phyloP scores from a whole-genome alignment of 2,113 vertebrate genomes.

The Nothoprocta pentlandii region DNA sequence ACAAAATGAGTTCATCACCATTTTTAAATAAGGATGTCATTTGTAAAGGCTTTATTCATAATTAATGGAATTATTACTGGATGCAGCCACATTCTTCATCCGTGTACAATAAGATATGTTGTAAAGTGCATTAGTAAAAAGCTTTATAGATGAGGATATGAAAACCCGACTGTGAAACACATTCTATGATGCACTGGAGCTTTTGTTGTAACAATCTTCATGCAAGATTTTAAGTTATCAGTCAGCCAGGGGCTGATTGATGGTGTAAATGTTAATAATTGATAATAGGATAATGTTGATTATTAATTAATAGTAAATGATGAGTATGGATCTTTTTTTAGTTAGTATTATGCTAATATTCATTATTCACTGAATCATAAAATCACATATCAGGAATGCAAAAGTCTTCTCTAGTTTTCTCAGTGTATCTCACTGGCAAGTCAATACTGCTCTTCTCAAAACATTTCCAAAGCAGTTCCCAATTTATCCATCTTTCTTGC shows the following conservation, averaged over 20 bases:
- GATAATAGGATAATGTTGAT: conserved; percentile 41
- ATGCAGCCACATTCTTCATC: conserved; percentile 54
- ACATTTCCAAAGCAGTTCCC: background rate
- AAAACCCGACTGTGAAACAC: background rate
- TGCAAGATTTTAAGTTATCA: conserved; percentile 46
- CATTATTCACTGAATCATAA: conserved; percentile 71
- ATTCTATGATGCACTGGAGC: background rate
- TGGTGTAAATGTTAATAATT: conserved; percentile 55
- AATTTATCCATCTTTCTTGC: background rate
- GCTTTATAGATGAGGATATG: conserved; percentile 43
- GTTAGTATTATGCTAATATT: conserved; percentile 65
- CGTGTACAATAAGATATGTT: conserved; percentile 26
- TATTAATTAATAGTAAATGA: conserved; percentile 55
- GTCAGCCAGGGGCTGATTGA: background rate
- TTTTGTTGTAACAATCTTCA: conserved; percentile 39
- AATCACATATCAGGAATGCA: conserved; percentile 42
- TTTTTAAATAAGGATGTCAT: conserved; percentile 54
- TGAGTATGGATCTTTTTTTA: conserved; percentile 57
- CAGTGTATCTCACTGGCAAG: background rate
- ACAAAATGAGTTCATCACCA: conserved; percentile 31
- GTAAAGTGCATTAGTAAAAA: conserved; percentile 50
- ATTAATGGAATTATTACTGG: conserved; percentile 55
- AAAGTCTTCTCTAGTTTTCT: conserved; percentile 22
- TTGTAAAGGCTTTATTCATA: conserved; percentile 51
- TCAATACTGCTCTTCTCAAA: background rate